Evolutionary conservation across 2,113 vertebrate species (phyloP).

Genomic region (Varanus salvator): DNA sequence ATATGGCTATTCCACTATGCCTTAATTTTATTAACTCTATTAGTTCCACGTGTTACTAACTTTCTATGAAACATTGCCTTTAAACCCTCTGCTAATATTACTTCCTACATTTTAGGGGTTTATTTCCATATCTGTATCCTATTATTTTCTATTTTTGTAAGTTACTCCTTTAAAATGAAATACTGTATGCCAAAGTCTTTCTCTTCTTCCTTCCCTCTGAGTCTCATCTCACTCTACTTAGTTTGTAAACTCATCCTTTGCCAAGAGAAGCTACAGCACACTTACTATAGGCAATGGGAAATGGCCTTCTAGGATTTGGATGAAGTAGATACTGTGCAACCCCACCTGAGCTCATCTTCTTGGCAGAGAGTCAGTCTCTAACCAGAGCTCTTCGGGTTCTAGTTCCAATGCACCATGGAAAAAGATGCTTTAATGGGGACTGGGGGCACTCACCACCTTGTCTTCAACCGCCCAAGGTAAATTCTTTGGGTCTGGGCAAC

Average conservation of each 20-base stretch:
- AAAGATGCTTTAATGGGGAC: not conserved
- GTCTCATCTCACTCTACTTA: no score
- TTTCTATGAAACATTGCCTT: not conserved
- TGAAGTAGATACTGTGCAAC: not conserved
- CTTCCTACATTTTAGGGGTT: not conserved
- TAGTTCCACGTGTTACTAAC: not conserved
- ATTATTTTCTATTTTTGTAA: not conserved
- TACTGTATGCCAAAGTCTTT: no score
- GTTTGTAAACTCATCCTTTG: no score
- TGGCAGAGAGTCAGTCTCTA: not conserved
- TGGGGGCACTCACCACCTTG: not conserved
- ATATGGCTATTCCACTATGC: not conserved
- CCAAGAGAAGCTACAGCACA: no score
- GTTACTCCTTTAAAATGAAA: no score
- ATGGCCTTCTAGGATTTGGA: not conserved
- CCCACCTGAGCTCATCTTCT: not conserved
- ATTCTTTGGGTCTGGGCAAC: not conserved
- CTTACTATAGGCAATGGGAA: no score
- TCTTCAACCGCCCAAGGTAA: not conserved
- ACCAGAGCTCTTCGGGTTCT: not conserved
- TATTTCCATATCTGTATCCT: not conserved
- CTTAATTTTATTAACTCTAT: not conserved
- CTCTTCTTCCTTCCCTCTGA: no score
- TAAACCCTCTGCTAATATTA: not conserved
- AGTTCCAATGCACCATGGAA: not conserved